These are phyloP conservation scores for Phengaris arion DNA, from an alignment of 2,888 invertebrate genomes.

Conservation along the genomic window DNA sequence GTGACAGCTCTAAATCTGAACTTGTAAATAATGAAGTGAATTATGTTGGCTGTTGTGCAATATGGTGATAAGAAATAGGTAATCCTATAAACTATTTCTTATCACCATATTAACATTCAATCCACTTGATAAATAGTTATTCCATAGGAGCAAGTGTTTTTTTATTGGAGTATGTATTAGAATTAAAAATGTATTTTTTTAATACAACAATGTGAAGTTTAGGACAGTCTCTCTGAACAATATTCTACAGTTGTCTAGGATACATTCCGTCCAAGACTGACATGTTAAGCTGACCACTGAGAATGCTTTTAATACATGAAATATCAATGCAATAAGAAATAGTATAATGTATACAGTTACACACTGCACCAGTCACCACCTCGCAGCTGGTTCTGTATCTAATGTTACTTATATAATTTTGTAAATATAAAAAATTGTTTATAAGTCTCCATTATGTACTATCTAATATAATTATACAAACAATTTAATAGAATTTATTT, in stretches of 20 bases:
- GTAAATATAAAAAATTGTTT: background rate
- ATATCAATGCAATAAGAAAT: too few species aligned
- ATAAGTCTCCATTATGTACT: background rate
- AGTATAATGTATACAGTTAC: conserved; percentile 34
- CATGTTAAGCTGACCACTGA: background rate
- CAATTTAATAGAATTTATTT: background rate
- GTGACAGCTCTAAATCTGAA: too few species aligned
- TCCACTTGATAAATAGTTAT: too few species aligned
- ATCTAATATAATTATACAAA: background rate
- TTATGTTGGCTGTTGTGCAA: too few species aligned
- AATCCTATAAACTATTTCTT: too few species aligned
- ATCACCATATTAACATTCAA: too few species aligned
- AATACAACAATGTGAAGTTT: background rate
- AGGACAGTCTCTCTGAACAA: background rate
- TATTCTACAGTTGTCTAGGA: background rate
- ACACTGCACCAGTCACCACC: background rate
- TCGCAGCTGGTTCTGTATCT: background rate
- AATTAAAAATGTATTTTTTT: background rate
- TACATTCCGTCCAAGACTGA: conserved; percentile 26
- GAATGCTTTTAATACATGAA: background rate
- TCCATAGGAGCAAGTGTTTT: too few species aligned
- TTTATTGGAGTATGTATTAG: too few species aligned
- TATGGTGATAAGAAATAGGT: too few species aligned
- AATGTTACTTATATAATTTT: background rate
- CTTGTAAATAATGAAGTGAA: too few species aligned